Conservation (phyloP, 1,140 invertebrate species). For the Macrotrachela quadricornifera region DNA sequence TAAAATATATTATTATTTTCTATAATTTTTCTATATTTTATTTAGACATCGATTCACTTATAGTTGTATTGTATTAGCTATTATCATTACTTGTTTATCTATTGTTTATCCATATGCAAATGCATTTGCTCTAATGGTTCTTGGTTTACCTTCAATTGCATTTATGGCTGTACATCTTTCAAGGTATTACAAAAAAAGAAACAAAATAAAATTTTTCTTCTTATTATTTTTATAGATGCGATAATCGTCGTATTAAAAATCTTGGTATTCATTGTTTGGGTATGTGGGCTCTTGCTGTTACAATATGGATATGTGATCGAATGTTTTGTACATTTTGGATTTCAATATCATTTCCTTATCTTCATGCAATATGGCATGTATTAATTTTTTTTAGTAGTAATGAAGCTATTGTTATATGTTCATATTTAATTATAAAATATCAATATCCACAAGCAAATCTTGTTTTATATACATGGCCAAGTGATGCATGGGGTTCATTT, state of each 20-base stretch:
- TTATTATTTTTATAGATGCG: conserved; percentile 7
- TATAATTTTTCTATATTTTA: too few species aligned
- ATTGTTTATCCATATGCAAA: background rate
- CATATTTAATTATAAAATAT: conserved; percentile 50
- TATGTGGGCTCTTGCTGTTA: conserved; percentile 44
- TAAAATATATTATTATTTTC: background rate
- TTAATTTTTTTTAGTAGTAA: conserved; percentile 55
- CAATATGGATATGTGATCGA: conserved; percentile 50
- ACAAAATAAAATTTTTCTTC: background rate
- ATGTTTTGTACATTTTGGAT: conserved; percentile 54
- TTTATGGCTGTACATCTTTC: conserved; percentile 44
- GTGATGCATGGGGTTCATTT: too few species aligned
- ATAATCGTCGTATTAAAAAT: conserved; percentile 36
- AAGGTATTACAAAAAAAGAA: too few species aligned
- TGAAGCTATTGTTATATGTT: conserved; percentile 48
- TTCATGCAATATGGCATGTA: conserved; percentile 57
- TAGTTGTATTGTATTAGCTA: background rate
- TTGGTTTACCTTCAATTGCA: conserved; percentile 43
- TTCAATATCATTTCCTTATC: conserved; percentile 49
- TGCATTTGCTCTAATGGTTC: conserved; percentile 43
- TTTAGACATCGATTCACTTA: background rate
- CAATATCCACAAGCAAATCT: background rate
- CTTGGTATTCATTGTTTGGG: conserved; percentile 43
- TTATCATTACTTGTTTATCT: background rate
- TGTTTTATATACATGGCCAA: background rate